A percentile compares a stretch with the other conserved stretches of the same genome.
Conservation (phyloP, 2,888 invertebrate genomes). For the Eumerus sabulonum region DNA sequence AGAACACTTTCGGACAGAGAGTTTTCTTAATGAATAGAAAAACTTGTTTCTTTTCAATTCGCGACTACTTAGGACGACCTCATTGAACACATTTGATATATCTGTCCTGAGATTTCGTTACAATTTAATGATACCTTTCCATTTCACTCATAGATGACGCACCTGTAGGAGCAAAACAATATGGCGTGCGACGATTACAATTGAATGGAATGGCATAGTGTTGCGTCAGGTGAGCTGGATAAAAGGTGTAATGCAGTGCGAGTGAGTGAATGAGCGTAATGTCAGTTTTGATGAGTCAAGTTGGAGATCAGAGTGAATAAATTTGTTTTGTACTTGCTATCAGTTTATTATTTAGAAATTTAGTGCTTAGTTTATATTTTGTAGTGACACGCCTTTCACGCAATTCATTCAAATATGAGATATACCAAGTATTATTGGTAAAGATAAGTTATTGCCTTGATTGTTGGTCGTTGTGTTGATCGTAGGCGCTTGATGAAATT, state of each 20-base stretch:
- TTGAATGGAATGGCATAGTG: slow-evolving; percentile 26
- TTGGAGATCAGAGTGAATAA: slow-evolving; percentile 29
- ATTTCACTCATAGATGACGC: slow-evolving; percentile 23
- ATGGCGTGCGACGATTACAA: slow-evolving; percentile 41
- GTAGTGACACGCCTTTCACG: slow-evolving; percentile 23
- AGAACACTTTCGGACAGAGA: no score
- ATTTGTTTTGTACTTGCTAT: slow-evolving; percentile 50
- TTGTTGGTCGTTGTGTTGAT: slow-evolving; percentile 23
- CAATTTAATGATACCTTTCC: no score
- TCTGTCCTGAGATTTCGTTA: no score
- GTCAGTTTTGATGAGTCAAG: slow-evolving; percentile 54
- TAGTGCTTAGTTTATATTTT: slow-evolving; percentile 25
- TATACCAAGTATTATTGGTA: slow-evolving; percentile 8
- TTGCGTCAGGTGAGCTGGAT: slow-evolving; percentile 44
- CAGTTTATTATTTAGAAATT: slow-evolving; percentile 20
- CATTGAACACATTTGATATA: no score
- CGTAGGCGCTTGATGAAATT: slow-evolving; percentile 35
- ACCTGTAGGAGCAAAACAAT: background rate
- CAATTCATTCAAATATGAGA: slow-evolving; percentile 27
- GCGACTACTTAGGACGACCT: no score
- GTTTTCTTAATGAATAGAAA: no score
- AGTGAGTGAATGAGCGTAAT: slow-evolving; percentile 46
- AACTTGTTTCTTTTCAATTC: no score
- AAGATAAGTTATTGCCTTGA: no score
- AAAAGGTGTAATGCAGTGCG: slow-evolving; percentile 9